Evolutionary conservation across 1,140 invertebrate genomes (phyloP), one percentile per base, ranked within the genome.

Genomic region (Calephelis virginiensis): DNA sequence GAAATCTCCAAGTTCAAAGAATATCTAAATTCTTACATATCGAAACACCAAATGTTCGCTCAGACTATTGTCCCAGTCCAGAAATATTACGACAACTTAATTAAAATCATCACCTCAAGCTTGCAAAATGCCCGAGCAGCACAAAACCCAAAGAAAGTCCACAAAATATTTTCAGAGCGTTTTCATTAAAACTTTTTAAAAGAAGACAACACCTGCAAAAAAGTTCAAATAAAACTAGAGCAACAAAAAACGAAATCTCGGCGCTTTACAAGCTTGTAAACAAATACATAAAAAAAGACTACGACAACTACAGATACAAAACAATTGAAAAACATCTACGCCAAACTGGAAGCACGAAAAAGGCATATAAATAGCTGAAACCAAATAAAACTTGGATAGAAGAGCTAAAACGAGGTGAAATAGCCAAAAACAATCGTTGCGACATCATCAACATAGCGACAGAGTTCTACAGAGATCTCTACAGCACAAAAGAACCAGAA

Each of bases 321-420:
- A 72, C 67, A 60, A 67, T 64, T 9, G 61, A 74, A 69, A 71
- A 63, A 50, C 61, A 71, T 8, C 60, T 71, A n/a, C 6, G 7
- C n/a, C n/a, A n/a, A 61, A 65, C 69, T 28, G 63, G 69, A 50
- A 71, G 70, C 12, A 40, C 28, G n/a, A 60, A 37, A 11, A 60
- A 60, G 9, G 37, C 56, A 10, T 60, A 40, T 11, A 60, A 60
- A 38, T 6, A 60, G 56, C 10, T 40, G 11, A 17, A 17, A 17
- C 1, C 17, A 17, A 17, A 17, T 17, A 17, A 17, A 17, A 17
- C 17, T 3, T 17, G 46, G 46, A 47, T 47, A 0, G 46, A 47
- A 64, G 37, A 45, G 10, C 38, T 73, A 56, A 68, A 66, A 61
- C 59, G 5, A 63, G 59, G 28, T 1, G 59, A 61, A 38, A 66